Conservation (phyloP, 2,113 vertebrate genomes). For the Laticauda colubrina region DNA sequence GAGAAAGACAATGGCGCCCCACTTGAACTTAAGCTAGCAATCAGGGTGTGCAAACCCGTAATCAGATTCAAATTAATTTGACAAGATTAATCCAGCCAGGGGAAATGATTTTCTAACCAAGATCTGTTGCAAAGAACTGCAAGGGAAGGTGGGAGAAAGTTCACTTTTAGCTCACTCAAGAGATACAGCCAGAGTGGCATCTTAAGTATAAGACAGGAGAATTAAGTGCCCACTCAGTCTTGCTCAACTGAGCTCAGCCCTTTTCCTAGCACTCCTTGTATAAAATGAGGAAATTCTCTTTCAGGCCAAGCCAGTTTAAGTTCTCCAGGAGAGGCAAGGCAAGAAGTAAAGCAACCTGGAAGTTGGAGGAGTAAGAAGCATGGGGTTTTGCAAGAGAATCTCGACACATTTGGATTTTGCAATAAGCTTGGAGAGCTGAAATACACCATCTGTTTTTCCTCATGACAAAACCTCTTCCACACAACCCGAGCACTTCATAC, state of each 20-base stretch:
- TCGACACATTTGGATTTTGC: not conserved
- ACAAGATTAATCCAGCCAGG: not conserved
- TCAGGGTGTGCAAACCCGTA: not conserved
- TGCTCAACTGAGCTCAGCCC: not conserved
- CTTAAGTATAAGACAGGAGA: not conserved
- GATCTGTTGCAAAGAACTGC: not conserved
- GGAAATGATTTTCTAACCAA: not conserved
- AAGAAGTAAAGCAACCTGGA: not conserved
- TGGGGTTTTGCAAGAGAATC: not conserved
- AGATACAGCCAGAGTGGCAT: not conserved
- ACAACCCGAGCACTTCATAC: not conserved
- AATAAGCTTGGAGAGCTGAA: not conserved
- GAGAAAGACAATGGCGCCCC: not conserved
- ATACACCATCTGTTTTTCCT: not conserved
- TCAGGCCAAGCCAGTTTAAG: not conserved
- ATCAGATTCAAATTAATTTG: not conserved
- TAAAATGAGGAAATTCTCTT: not conserved
- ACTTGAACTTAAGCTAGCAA: not conserved
- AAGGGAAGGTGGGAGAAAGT: not conserved
- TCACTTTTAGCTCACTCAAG: not conserved
- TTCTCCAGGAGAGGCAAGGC: not conserved
- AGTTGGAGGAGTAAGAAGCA: not conserved
- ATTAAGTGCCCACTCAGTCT: not conserved
- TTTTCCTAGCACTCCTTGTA: not conserved
- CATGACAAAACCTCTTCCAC: not conserved